Percentiles rank a stretch among this genome's conserved stretches.
phyloP scores from a whole-genome alignment of 1,140 invertebrate genomes.

The Sinella curviseta region DNA sequence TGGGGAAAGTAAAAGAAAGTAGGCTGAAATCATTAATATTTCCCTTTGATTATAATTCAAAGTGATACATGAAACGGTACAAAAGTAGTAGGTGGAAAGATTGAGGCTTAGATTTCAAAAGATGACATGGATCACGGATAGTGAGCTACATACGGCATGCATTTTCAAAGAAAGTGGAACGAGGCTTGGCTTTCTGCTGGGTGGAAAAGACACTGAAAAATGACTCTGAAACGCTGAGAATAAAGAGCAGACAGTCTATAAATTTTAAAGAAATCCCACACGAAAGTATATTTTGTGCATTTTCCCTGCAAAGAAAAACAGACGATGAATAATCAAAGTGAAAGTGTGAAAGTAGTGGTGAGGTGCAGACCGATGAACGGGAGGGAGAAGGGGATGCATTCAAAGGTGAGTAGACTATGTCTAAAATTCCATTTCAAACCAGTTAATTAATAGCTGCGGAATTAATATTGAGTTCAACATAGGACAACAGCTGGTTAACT shows the following conservation, averaged over 20 bases:
- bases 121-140: neutral
- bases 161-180: no score
- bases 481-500: neutral
- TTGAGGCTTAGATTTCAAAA: no score
- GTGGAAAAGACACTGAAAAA: neutral
- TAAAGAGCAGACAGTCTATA: no score
- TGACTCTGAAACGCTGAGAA: neutral
- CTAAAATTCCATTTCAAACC: neutral
- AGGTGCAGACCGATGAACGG: slow-evolving; percentile 86
- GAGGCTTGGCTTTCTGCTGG: no score
- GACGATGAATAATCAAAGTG: slow-evolving; percentile 56
- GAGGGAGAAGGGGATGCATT: slow-evolving; percentile 70
- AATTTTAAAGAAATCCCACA: no score
- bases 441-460: neutral
- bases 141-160: no score
- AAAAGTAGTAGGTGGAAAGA: no score
- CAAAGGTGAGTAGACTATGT: slow-evolving; percentile 62
- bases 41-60: neutral
- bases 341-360: slow-evolving; percentile 87
- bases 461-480: no score
- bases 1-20: neutral
- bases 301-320: neutral
- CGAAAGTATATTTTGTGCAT: no score
- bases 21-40: neutral
- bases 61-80: neutral